Evolutionary conservation across 2,797 vertebrate species (phyloP).

Genomic region (Clarias pachynema): DNA sequence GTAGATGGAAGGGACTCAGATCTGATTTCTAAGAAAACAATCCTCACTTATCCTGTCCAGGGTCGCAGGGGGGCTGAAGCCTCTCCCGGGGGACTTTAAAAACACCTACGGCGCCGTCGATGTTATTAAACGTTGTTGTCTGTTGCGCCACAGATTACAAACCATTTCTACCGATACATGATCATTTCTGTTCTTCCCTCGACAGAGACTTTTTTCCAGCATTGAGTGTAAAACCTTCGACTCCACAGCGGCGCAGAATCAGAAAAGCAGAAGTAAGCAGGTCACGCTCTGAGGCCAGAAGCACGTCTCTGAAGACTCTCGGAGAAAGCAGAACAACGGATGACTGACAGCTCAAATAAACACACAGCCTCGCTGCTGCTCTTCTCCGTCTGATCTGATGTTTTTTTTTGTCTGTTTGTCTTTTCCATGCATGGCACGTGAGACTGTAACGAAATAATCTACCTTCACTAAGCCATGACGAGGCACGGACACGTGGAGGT

Average conservation of each 20-base stretch:
- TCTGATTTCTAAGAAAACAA: too few species aligned
- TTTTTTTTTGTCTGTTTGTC: too few species aligned
- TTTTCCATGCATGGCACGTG: neutral
- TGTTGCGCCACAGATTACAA: neutral
- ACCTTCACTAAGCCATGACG: neutral
- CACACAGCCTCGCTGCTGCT: neutral
- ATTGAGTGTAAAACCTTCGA: neutral
- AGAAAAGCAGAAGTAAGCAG: constrained; percentile 5
- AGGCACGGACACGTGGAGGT: neutral
- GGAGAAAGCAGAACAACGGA: neutral
- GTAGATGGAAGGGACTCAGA: too few species aligned
- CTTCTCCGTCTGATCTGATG: neutral
- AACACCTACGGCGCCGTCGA: neutral
- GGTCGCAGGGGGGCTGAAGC: too few species aligned
- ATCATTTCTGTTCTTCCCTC: neutral
- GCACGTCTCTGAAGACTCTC: constrained; percentile 6
- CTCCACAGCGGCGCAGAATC: neutral
- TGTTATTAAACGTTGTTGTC: neutral
- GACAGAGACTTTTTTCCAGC: neutral
- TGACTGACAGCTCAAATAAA: constrained; percentile 26
- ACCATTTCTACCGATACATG: neutral
- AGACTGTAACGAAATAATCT: neutral
- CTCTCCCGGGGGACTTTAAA: neutral
- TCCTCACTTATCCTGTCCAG: too few species aligned
- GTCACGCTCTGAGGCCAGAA: neutral